phyloP scores from a whole-genome alignment of 2,113 vertebrate genomes.

The Natator depressus region DNA sequence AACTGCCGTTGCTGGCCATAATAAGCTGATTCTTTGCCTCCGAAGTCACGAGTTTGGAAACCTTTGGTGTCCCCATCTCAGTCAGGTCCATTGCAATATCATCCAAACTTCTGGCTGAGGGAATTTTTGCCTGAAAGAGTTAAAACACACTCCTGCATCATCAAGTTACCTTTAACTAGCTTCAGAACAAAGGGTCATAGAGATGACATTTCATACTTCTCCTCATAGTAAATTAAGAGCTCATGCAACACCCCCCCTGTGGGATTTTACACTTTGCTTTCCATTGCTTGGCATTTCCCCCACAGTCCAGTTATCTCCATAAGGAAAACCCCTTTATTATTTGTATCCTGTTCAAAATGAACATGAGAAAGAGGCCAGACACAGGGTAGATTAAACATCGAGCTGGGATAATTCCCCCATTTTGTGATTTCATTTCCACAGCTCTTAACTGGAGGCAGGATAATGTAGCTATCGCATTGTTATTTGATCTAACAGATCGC shows the following conservation, averaged over 20 bases:
- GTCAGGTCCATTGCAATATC: conserved; percentile 95
- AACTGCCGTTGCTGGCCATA: conserved; percentile 95
- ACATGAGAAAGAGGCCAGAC: background rate
- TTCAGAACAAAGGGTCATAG: background rate
- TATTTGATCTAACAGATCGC: background rate
- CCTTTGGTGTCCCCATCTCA: conserved; percentile 83
- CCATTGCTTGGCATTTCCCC: background rate
- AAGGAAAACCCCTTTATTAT: background rate
- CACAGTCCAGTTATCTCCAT: background rate
- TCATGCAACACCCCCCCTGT: background rate
- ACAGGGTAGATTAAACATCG: conserved; percentile 4
- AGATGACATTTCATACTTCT: conserved; percentile 12
- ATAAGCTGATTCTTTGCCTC: conserved; percentile 92
- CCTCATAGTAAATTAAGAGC: conserved; percentile 32
- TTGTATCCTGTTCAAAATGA: background rate
- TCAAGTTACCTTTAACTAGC: conserved; percentile 21
- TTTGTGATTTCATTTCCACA: conserved; percentile 1
- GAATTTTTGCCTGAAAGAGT: conserved; percentile 88
- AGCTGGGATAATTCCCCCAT: conserved; percentile 10
- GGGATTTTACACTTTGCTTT: fast-evolving
- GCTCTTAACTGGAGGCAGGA: conserved; percentile 11
- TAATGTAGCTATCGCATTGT: background rate
- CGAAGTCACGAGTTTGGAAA: conserved; percentile 83
- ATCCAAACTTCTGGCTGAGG: conserved; percentile 90
- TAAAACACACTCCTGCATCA: background rate